These are phyloP conservation scores for Malacoraja senta DNA, from an alignment of 2,797 vertebrate species.

Conservation along the genomic window DNA sequence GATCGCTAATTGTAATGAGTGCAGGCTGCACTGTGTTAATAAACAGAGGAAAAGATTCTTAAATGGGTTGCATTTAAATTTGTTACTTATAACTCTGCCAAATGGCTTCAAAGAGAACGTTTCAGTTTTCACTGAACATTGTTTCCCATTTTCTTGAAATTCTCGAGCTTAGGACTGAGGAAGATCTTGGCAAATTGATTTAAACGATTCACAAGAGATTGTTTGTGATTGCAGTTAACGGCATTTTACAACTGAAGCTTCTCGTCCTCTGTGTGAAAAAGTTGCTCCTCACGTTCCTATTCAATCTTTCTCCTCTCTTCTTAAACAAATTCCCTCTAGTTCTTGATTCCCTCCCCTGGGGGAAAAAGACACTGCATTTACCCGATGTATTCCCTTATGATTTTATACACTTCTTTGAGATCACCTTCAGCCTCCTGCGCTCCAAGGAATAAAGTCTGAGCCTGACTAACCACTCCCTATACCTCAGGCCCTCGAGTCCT, in stretches of 20 bases:
- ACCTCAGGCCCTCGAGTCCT: no score
- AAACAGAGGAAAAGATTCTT: conserved; percentile 33
- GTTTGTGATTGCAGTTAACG: conserved; percentile 5
- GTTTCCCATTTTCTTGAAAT: conserved; percentile 27
- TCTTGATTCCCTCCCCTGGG: no score
- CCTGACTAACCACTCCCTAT: no score
- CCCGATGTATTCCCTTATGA: no score
- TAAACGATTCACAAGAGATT: background rate
- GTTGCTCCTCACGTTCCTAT: no score
- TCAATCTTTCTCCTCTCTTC: no score
- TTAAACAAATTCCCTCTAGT: no score
- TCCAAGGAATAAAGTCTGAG: no score
- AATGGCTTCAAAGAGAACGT: conserved; percentile 42
- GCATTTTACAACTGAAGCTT: background rate
- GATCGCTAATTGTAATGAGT: conserved; percentile 38
- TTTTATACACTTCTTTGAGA: no score
- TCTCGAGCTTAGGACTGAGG: background rate
- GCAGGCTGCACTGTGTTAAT: conserved; percentile 27
- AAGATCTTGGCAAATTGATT: conserved; percentile 29
- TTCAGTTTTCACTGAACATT: conserved; percentile 46
- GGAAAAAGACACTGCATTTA: no score
- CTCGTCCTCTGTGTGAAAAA: no score
- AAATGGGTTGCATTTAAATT: conserved; percentile 38
- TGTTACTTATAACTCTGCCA: conserved; percentile 44
- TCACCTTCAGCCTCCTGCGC: no score